Base-by-base conservation (phyloP, 1,140 invertebrate genomes). In the Drosophila oshimai region DNA sequence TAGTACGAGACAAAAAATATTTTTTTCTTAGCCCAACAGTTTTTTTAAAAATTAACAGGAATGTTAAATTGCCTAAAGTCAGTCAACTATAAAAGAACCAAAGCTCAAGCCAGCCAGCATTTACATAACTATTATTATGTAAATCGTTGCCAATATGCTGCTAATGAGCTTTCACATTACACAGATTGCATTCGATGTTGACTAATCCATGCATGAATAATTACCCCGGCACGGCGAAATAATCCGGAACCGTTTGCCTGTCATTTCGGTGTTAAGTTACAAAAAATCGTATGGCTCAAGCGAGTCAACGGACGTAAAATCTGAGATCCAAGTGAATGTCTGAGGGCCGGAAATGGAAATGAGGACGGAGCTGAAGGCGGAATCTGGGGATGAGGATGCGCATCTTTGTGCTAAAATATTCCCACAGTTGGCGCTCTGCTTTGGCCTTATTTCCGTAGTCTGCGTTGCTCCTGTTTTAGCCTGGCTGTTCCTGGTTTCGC, bases 191-290 rank as follows among this genome's bases (percentile, higher is more conserved):
- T 50, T 65, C 34, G 60, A 65, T 50, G 62, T 50, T 31, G 10
- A 13, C 62, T 67, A 65, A 67, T 67, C 62, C 62, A 65, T 67
- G 50, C 62, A 67, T 67, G 62, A 67, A 67, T 67, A 67, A 67
- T 67, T 67, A 67, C 42, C 42, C 20, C 33, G 60, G 26, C 6
- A 39, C 20, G 26, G 20, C 22, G 6, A 47, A 39, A 58, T 65
- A 65, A 65, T 65, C 58, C 62, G 34, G 34, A 26, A 42, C 50
- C 62, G 62, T 65, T 41, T 24, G 31, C n/a, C 20, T 50, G 60
- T 41, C 62, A 60, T 17, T 50, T 13, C 34, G 44, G 62, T 26
- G 62, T 67, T 50, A 41, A 20, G 34, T 50, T 65, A 22, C 58
- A 42, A 50, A 65, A 65, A 65, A 67, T 65, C 20, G 41, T 42